Percentiles rank a stretch among this genome's conserved stretches.
phyloP scores from a whole-genome alignment of 2,888 invertebrate species.

The Luperina testacea region DNA sequence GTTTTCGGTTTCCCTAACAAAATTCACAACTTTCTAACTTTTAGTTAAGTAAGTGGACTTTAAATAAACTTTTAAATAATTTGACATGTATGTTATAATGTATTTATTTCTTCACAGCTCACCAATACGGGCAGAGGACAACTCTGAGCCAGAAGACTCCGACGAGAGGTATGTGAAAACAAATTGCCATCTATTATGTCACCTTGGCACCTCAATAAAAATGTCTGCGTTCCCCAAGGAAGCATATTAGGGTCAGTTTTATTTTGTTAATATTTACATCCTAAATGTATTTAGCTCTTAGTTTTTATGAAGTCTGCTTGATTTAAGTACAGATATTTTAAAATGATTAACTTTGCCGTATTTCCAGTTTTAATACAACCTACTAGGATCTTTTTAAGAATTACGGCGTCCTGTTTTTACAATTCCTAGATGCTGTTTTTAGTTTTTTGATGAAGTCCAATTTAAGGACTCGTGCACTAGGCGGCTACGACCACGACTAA shows the following conservation, averaged over 20 bases:
- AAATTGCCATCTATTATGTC: not conserved
- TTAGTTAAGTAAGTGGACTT: not conserved
- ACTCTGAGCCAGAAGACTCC: slow-evolving; percentile 64
- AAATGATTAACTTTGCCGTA: not conserved
- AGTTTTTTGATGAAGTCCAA: not conserved
- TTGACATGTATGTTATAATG: not conserved
- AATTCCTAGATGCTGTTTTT: not conserved
- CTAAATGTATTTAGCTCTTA: not conserved
- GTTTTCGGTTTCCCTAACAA: not conserved
- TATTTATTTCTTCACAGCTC: slow-evolving; percentile 45
- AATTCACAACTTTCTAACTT: not conserved
- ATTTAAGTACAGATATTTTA: not conserved
- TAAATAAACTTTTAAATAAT: slow-evolving; percentile 2
- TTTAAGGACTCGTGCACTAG: not conserved
- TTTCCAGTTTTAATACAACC: not conserved
- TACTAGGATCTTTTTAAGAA: not conserved
- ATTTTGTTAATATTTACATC: not conserved
- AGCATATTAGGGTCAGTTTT: not conserved
- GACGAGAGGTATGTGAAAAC: slow-evolving; percentile 54
- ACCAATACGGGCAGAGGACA: slow-evolving; percentile 64
- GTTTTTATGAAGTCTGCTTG: not conserved
- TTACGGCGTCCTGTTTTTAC: not conserved
- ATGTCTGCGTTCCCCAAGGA: not conserved
- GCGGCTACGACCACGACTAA: not conserved
- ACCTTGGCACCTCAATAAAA: not conserved